Evolutionary conservation across 2,797 vertebrate species (phyloP), one percentile per base, ranked within the genome.

Genomic region (Microctenopoma steveboyesi): DNA sequence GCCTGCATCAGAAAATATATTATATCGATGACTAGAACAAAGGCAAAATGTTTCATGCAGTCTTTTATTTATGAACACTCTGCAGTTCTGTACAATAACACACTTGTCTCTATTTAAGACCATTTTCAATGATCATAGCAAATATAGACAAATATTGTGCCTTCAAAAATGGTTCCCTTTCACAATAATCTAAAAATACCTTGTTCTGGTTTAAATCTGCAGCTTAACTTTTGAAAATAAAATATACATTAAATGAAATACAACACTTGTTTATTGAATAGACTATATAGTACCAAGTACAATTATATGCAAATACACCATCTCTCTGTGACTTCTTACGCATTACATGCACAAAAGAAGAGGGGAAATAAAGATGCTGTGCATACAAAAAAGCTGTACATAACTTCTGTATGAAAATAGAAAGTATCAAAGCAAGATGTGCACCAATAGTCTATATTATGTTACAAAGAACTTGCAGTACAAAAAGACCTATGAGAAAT

Each of bases 221-320:
- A 82, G 86, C 86, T 88, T 93, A 91, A 84, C 80, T 57, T 91
- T 89, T 85, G 76, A 91, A 93, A 93, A 94, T 93, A 94, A 93
- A 94, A 94, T 94, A 94, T 92, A 93, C 90, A 93, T 90, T 92
- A 91, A 94, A 93, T 91, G 93, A 94, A 94, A 94, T 94, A 94
- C 93, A 94, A 92, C 94, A 84, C 89, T 92, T 91, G 88, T 89
- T 91, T 92, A 91, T 90, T 87, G 80, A 89, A 87, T 93, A 89
- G 82, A 92, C 89, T 91, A 90, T 91, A 92, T 91, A 91, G 92
- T 95, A 94, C 93, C 93, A 94, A 95, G 94, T 92, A 87, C 89
- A 89, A 79, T 85, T 90, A 90, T 93, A 93, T 94, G 89, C 89
- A 92, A 94, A 94, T 89, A 90, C 86, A 89, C 74, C 79, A 81